Evolutionary conservation across 2,797 vertebrate species (phyloP).

Genomic region (Nyctalus aviator): DNA sequence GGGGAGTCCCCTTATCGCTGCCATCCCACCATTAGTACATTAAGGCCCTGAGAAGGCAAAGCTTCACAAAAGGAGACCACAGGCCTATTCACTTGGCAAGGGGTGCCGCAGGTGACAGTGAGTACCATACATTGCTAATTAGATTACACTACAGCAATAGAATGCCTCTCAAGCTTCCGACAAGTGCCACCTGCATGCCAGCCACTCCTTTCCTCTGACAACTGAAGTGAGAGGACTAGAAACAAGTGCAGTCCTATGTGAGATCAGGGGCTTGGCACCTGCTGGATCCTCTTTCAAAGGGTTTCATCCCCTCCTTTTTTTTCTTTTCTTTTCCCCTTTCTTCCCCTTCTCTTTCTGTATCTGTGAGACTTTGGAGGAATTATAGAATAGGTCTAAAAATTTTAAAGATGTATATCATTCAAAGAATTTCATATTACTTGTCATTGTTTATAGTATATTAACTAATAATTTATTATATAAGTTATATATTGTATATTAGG

Average conservation of each 20-base stretch:
- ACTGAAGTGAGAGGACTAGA: not conserved
- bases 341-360: not conserved
- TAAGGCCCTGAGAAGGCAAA: not conserved
- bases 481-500: not conserved
- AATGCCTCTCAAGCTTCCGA: not conserved
- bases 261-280: not conserved
- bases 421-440: not conserved
- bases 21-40: too few relatives aligned
- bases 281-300: not conserved
- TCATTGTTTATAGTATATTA: not conserved
- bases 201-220: not conserved
- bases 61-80: not conserved
- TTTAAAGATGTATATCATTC: not conserved
- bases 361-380: not conserved
- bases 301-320: not conserved
- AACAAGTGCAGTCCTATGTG: not conserved
- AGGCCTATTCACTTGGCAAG: too few relatives aligned
- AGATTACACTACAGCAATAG: too few relatives aligned
- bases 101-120: not conserved
- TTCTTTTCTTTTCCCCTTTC: too few relatives aligned
- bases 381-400: not conserved
- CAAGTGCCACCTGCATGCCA: rapidly evolving
- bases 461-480: not conserved
- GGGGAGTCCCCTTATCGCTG: rapidly evolving
- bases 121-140: not conserved